Evolutionary conservation across 2,888 invertebrate genomes (phyloP), one percentile per base, ranked within the genome.

Genomic region (Melanchra persicariae): DNA sequence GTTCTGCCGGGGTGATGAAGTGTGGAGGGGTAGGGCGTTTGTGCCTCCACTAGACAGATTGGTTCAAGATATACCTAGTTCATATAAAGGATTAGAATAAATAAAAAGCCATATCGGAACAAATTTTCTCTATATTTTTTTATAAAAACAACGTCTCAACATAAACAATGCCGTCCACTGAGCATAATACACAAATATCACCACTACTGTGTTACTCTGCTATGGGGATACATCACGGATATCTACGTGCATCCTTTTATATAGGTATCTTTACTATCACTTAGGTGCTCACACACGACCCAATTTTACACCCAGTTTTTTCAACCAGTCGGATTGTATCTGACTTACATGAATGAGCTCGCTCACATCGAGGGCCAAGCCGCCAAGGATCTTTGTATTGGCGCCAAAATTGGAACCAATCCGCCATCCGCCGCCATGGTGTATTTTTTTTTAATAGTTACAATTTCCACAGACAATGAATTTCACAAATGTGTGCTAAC

Each of bases 131-230:
- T 89, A 92, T 87, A 85, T 86, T 80, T 90, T 91, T 89, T 89
- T 86, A 82, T 87, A 87, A 91, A 94, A 94, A 93, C 91, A 94
- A 94, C 91, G 87, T 93, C 88, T 89, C 84, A 93, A 94, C 93
- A 82, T 91, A 93, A 92, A 91, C 85, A 90, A 89, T 90, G 83
- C 77, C 64, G 67, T 74, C 49, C 61, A 40, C 43, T 85, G 77
- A 84, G 84, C 87, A 81, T 82, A n/a, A 77, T 74, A 83, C 74
- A 72, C 64, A 55, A 45, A 40, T 77, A 69, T 75, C 79, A 65
- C 59, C 65, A 67, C 73, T 77, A 74, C 67, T 77, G 66, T 69
- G 63, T 73, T 57, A 62, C 71, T 62, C 79, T 37, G 73, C 70
- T 84, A 84, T 72, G 75, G 85, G 79, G 77, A 70, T 37, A 67